Conservation (phyloP, 2,888 invertebrate genomes). For the Cheilosia vernalis region DNA sequence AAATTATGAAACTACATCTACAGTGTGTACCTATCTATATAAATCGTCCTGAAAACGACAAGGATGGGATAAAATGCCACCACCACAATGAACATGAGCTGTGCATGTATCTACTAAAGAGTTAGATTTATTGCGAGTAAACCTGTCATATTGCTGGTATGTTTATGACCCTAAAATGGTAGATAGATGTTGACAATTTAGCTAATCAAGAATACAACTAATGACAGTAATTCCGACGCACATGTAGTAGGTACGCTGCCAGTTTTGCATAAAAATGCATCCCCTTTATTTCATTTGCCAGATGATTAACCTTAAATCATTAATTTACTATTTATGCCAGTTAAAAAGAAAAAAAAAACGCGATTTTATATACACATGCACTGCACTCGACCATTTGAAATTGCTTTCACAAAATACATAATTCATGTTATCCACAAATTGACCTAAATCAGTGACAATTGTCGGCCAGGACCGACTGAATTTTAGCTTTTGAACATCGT, state of each 20-base stretch:
- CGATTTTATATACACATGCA: not conserved
- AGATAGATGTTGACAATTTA: not conserved
- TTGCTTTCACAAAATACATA: conserved; percentile 35
- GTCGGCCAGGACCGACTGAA: conserved; percentile 8
- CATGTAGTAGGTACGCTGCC: not conserved
- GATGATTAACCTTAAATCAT: not conserved
- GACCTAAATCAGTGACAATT: conserved; percentile 61
- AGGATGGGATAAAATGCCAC: not conserved
- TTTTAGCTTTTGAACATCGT: conserved; percentile 33
- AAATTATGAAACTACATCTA: conserved; percentile 5
- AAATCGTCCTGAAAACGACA: not conserved
- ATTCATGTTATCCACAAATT: conserved; percentile 60
- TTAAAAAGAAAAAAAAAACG: not conserved
- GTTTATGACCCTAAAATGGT: too few species aligned
- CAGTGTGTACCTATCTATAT: not conserved
- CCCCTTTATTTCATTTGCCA: not conserved
- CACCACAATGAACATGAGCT: not conserved
- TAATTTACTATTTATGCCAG: not conserved
- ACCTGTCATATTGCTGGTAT: not conserved
- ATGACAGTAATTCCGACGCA: not conserved
- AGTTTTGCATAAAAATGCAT: too few species aligned
- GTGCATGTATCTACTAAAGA: not conserved
- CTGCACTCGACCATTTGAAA: conserved; percentile 15
- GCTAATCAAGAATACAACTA: not conserved
- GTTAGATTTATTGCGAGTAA: not conserved